phyloP scores from a whole-genome alignment of 1,140 invertebrate species.

The Oryctes rhinoceros region DNA sequence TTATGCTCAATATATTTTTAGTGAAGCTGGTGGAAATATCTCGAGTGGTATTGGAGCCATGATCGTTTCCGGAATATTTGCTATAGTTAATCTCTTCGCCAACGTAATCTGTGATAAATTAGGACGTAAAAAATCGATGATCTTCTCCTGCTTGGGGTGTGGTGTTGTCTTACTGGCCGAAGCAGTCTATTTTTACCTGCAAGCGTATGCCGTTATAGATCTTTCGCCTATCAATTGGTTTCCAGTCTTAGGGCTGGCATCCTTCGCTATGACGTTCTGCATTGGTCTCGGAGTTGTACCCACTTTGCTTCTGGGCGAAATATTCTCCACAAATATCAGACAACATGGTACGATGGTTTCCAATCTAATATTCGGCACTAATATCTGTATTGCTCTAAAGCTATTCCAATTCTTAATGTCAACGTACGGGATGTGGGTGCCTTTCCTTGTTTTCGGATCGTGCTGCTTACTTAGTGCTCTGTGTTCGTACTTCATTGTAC shows the following conservation, averaged over 20 bases:
- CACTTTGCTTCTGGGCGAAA: slow-evolving; percentile 55
- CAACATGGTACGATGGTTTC: slow-evolving; percentile 49
- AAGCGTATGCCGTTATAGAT: slow-evolving; percentile 58
- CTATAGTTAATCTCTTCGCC: slow-evolving; percentile 69
- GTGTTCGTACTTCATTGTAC: slow-evolving; percentile 26
- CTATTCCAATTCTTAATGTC: slow-evolving; percentile 35
- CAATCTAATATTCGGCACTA: neutral
- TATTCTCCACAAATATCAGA: slow-evolving; percentile 57
- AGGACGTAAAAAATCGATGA: slow-evolving; percentile 73
- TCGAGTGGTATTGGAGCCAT: slow-evolving; percentile 68
- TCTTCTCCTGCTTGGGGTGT: slow-evolving; percentile 67
- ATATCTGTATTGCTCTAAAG: slow-evolving; percentile 8
- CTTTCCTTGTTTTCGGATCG: slow-evolving; percentile 24
- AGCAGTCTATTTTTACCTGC: slow-evolving; percentile 68
- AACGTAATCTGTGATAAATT: slow-evolving; percentile 73
- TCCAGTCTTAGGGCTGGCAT: slow-evolving; percentile 53
- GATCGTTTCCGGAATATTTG: slow-evolving; percentile 67
- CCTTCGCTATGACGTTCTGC: slow-evolving; percentile 51
- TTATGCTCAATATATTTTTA: slow-evolving; percentile 68
- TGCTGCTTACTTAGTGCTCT: slow-evolving; percentile 9
- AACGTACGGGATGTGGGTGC: slow-evolving; percentile 1
- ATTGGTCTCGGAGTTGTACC: slow-evolving; percentile 55
- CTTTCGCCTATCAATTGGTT: slow-evolving; percentile 54
- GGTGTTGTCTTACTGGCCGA: slow-evolving; percentile 57
- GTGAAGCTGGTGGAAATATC: slow-evolving; percentile 66